Base-by-base conservation (phyloP, 2,113 vertebrate species). In the Charadrius vociferus region DNA sequence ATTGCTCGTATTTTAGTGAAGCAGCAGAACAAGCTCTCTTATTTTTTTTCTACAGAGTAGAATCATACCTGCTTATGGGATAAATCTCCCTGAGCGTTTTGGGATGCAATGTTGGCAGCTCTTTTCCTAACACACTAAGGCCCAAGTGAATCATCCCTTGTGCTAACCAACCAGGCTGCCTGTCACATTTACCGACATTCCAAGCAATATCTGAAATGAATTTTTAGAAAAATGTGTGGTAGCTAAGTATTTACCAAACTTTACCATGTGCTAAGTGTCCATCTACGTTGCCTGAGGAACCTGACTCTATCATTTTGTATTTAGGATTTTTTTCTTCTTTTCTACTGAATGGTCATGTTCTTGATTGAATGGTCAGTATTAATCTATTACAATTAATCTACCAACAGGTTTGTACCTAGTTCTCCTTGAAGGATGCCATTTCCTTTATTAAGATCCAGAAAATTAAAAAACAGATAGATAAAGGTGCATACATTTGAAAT, bases 1-100 rank as follows among this genome's bases (percentile, higher is more conserved):
- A 96, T 93, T 96, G 92, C 94, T 97, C 36, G 47, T 86, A 55
- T 49, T 90, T 90, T 2, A 55, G 92, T 22, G 55, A 95, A 91
- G 91, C 0, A 90, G 91, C 78, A 93, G 93, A 93, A 93, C 91
- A 67, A 94, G 93, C 81, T 92, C 39, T 62, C 34, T 20, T 1
- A 1, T 36, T 55, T 71, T 61, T 61, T 73, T 63, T 13, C 79
- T 73, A 12, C 6, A 10, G 74, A 75, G 86, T 66, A 89, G 55
- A 81, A 71, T 65, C 81, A 15, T 81, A 45, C 81, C 71, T 80
- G 52, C 73, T 89, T 30, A 72, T 19, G 53, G 86, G 34, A 53
- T 45, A 73, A 45, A 67, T 9, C 86, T 90, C 79, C 71, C 66
- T 45, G 17, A 81, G 88, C 15, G 1, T 53, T 90, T 50, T 63